phyloP scores from a whole-genome alignment of 2,113 vertebrate species.

The Ursus arctos region DNA sequence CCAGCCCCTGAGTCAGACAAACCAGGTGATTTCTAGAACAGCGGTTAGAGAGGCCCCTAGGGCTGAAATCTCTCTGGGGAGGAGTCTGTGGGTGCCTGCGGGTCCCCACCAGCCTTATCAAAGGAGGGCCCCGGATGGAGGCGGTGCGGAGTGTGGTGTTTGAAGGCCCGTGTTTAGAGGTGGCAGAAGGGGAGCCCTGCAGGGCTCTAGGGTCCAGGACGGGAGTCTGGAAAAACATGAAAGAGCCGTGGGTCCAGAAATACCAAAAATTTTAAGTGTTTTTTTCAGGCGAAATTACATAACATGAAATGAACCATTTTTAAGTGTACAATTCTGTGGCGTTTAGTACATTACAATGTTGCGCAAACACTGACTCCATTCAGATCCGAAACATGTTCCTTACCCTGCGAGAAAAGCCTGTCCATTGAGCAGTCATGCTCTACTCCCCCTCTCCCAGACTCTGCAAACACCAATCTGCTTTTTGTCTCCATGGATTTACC shows the following conservation, averaged over 20 bases:
- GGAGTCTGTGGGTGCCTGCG: neutral
- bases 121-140: no score
- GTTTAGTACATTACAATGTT: accelerated
- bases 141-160: accelerated
- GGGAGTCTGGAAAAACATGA: neutral
- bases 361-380: accelerated
- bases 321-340: neutral
- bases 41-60: neutral
- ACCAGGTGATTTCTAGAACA: neutral
- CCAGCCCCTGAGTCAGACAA: neutral
- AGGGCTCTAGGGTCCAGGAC: no score
- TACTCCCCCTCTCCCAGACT: accelerated
- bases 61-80: neutral
- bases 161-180: neutral
- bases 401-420: accelerated
- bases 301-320: neutral
- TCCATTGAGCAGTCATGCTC: accelerated
- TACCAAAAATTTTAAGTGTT: neutral
- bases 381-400: accelerated
- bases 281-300: neutral
- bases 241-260: neutral
- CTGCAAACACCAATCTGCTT: no score
- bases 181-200: no score
- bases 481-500: no score
- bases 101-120: accelerated